These are phyloP conservation scores for Nesogale talazaci DNA, from an alignment of 2,113 vertebrate species.

Conservation along the genomic window DNA sequence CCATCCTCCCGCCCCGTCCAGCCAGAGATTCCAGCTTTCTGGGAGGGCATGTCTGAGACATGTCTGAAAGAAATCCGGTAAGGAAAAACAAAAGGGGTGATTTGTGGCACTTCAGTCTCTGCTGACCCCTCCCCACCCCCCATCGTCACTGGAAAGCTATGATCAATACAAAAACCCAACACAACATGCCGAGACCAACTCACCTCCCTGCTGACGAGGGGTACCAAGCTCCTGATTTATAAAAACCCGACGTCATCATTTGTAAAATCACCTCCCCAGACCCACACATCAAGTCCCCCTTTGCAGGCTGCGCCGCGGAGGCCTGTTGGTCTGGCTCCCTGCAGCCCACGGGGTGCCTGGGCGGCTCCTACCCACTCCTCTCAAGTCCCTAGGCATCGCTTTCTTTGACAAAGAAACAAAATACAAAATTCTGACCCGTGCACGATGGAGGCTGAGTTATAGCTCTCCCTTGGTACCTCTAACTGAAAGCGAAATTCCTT, in stretches of 20 bases:
- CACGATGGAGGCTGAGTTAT: slow-evolving; percentile 68
- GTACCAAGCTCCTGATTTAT: not conserved
- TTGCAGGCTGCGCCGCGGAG: not conserved
- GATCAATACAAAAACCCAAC: not conserved
- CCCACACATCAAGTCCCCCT: not conserved
- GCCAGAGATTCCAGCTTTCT: slow-evolving; percentile 49
- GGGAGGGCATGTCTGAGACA: slow-evolving; percentile 68
- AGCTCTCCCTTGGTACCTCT: slow-evolving; percentile 78
- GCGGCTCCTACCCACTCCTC: slow-evolving; percentile 41
- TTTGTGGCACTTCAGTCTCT: no score
- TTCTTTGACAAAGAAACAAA: slow-evolving; percentile 74
- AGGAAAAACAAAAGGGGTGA: not conserved
- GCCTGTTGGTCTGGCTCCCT: not conserved
- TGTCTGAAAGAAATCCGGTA: slow-evolving; percentile 18
- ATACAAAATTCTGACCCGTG: slow-evolving; percentile 73
- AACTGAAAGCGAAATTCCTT: slow-evolving; percentile 78
- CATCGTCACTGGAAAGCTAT: not conserved
- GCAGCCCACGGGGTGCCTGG: not conserved
- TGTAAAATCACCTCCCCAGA: not conserved
- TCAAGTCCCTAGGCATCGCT: slow-evolving; percentile 46
- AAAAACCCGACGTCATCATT: not conserved
- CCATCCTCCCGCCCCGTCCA: not conserved
- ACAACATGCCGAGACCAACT: not conserved
- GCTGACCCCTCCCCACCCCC: not conserved
- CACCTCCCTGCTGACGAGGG: not conserved